Evolutionary conservation across 2,797 vertebrate genomes (phyloP).

Genomic region (Schizopygopsis malacanthus): DNA sequence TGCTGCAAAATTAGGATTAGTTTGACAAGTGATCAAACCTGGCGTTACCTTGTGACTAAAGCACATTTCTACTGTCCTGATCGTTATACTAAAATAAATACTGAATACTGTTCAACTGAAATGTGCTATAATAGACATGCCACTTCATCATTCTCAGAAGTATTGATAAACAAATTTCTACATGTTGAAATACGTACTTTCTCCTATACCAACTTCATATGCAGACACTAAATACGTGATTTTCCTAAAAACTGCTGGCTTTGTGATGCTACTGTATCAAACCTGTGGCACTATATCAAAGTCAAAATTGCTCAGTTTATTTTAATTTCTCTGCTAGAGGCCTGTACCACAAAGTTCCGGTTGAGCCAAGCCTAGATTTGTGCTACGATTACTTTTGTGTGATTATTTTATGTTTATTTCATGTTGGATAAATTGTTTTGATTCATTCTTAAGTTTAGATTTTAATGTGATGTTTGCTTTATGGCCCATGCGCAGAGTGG

Average conservation of each 20-base stretch:
- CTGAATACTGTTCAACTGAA: background rate
- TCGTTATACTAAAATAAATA: background rate
- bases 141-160: background rate
- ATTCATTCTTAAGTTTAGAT: too few relatives aligned
- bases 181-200: background rate
- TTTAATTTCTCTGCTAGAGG: background rate
- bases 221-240: background rate
- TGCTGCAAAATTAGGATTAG: conserved; percentile 4
- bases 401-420: too few relatives aligned
- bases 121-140: background rate
- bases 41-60: background rate
- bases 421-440: too few relatives aligned
- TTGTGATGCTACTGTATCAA: background rate
- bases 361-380: background rate
- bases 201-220: background rate
- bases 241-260: background rate
- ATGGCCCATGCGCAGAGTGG: too few relatives aligned
- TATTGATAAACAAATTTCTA: background rate
- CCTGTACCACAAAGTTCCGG: background rate
- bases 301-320: too few relatives aligned
- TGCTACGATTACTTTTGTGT: background rate
- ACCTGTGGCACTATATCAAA: background rate
- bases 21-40: background rate
- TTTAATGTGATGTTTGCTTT: too few relatives aligned
- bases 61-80: background rate